Base-by-base conservation (phyloP, 2,113 vertebrate species). In the Bambusicola thoracicus region DNA sequence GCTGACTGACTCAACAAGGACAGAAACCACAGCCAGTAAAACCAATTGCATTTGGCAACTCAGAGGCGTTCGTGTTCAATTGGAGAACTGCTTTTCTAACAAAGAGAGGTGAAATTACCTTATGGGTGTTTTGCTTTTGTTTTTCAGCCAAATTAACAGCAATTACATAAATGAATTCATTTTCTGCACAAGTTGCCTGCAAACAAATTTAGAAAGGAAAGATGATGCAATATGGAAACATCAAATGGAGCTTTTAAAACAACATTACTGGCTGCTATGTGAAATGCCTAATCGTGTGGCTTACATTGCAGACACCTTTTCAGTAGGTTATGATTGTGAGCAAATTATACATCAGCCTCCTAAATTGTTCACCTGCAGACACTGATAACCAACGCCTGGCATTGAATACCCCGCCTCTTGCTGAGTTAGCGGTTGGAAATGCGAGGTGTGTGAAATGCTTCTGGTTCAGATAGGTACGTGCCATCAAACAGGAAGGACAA, bases 201-300 rank as follows among this genome's bases (percentile, higher is more conserved):
- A 36, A 51, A 67, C 8, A 27, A 7, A 6, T 18, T 49, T 21
- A 24, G 5, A 1, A 0, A 3, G 20, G 19, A 3, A 3, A 5
- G 77, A 41, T 44, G 22, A 34, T 21, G 32, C 13, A 34, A 43
- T 11, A 44, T 11, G 24, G 16, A 77, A 87, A 89, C 51, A 41
- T 41, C 44, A 72, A 55, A 18, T 32, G 10, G 22, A 69, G 27
- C 16, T 79, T 84, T 38, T 19, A 82, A 2, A 91, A 9, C 32
- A 81, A 48, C 2, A 6, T 72, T 72, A 65, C 25, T 30, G 15
- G 7, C 20, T 79, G 30, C 67, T 74, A 21, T 22, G 21, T 15
- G 65, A 75, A 13, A n/a, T 3, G 17, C 11, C 76, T 78, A 34
- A 66, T 69, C 14, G 22, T 6, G 80, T 0, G 3, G 13, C 15